phyloP scores from a whole-genome alignment of 2,113 vertebrate species.

The Microtus pennsylvanicus region DNA sequence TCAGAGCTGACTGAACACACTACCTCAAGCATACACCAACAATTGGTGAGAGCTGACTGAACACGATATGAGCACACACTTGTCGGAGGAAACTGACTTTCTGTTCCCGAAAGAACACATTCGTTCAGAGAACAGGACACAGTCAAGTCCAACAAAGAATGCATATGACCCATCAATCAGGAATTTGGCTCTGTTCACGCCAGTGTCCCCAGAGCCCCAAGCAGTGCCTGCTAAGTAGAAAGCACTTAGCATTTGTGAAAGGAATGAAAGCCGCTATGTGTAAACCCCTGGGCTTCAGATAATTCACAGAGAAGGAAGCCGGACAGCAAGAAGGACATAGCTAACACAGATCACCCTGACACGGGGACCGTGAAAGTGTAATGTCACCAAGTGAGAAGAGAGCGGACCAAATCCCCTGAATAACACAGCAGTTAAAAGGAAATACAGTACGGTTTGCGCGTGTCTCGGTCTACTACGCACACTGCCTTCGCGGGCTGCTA shows the following conservation, averaged over 20 bases:
- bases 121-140: conserved; percentile 3
- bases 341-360: not conserved
- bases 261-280: not conserved
- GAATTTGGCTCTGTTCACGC: not conserved
- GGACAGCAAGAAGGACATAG: conserved; percentile 11
- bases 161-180: not conserved
- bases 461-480: not conserved
- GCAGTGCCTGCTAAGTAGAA: not conserved
- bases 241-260: not conserved
- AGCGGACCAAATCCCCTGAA: not conserved
- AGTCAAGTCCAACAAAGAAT: conserved; percentile 7
- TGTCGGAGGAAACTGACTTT: not conserved
- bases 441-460: not conserved
- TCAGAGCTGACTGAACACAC: not conserved
- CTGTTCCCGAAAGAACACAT: not conserved
- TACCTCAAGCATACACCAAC: not conserved
- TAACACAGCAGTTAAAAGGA: not conserved
- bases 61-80: not conserved
- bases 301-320: conserved; percentile 20
- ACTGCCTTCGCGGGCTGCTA: not conserved
- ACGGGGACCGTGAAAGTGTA: not conserved
- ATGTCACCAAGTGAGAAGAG: not conserved
- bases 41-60: not conserved
- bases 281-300: not conserved
- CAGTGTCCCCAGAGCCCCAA: not conserved